Percentiles rank a stretch among this genome's conserved stretches.
Conservation (phyloP, 1,140 invertebrate species). For the Piezodorus guildinii region DNA sequence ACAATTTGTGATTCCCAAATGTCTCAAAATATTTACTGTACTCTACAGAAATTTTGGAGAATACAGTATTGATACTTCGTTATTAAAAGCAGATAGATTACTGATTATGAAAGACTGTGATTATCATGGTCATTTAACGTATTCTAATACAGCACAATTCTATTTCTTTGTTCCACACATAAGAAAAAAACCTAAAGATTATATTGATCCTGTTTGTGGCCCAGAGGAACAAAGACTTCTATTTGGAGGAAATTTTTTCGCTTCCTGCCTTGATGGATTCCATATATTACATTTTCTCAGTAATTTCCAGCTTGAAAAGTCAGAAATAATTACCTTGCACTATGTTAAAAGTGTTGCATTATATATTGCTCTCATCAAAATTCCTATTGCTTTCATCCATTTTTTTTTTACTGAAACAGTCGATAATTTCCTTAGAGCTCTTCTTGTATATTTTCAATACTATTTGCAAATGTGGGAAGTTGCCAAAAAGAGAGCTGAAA, state of each 20-base stretch:
- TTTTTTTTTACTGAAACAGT: constrained; percentile 2
- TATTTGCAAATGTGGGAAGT: constrained; percentile 5
- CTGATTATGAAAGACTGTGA: not conserved
- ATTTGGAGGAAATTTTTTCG: not conserved
- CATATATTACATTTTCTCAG: not conserved
- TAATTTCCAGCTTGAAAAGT: not conserved
- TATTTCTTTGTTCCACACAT: not conserved
- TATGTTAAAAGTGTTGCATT: not conserved
- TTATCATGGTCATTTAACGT: not conserved
- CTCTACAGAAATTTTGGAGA: too few relatives aligned
- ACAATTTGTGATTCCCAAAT: too few relatives aligned
- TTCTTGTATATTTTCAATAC: constrained; percentile 1
- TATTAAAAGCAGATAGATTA: too few relatives aligned
- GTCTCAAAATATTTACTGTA: too few relatives aligned
- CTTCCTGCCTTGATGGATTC: not conserved
- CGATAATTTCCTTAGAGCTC: not conserved
- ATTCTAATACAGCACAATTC: not conserved
- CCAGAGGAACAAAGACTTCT: not conserved
- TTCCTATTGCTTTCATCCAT: not conserved
- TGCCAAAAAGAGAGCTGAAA: not conserved
- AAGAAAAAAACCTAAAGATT: not conserved
- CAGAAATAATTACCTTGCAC: not conserved
- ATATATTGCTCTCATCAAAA: not conserved
- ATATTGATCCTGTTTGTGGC: not conserved
- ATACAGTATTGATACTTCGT: too few relatives aligned